These are phyloP conservation scores for Pogonocherus hispidulus DNA, from an alignment of 2,888 invertebrate species.

Conservation along the genomic window DNA sequence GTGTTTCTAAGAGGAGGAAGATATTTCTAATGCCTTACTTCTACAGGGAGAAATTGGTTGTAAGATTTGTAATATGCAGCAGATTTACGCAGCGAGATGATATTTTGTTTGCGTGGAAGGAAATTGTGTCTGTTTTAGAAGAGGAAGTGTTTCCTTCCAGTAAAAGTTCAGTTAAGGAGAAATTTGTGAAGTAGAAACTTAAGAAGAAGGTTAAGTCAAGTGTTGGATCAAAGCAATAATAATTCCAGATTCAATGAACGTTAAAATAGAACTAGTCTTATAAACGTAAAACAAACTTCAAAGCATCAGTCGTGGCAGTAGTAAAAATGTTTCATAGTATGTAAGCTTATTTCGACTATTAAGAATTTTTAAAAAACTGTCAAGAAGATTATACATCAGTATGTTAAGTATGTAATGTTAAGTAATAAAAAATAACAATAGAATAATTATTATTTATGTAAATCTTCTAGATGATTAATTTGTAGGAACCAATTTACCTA, in stretches of 20 bases:
- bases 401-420: no score
- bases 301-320: no score
- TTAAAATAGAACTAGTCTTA: constrained; percentile 42
- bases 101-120: constrained; percentile 78
- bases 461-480: no score
- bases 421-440: no score
- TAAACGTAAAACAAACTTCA: no score
- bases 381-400: no score
- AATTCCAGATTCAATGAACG: constrained; percentile 38
- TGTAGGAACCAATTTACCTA: no score
- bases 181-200: constrained; percentile 3
- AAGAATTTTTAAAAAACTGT: no score
- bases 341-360: no score
- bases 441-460: no score
- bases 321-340: no score
- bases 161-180: not conserved
- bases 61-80: constrained; percentile 88
- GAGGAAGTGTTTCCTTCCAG: constrained; percentile 4
- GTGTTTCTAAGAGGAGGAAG: constrained; percentile 80
- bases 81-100: constrained; percentile 79
- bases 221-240: constrained; percentile 29
- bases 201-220: constrained; percentile 14
- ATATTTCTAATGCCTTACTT: constrained; percentile 87
- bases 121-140: constrained; percentile 50
- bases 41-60: constrained; percentile 77